phyloP scores from a whole-genome alignment of 2,888 invertebrate genomes.

The Dasypolia templi region DNA sequence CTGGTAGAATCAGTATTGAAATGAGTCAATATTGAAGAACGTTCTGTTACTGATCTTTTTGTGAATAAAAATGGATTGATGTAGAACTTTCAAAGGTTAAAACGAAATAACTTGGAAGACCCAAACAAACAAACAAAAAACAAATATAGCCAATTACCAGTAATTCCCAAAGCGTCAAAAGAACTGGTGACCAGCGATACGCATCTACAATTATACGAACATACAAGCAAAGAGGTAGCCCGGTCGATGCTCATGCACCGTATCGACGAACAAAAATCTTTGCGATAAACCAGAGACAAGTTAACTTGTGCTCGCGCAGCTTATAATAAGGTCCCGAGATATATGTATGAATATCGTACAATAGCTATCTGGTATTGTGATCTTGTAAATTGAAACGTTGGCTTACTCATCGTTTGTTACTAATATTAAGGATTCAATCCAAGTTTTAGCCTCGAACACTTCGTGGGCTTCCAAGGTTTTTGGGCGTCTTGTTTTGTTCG shows the following conservation, averaged over 20 bases:
- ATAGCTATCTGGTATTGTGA: constrained; percentile 83
- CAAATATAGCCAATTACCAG: constrained; percentile 72
- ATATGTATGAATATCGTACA: constrained; percentile 85
- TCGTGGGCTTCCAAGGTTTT: constrained; percentile 57
- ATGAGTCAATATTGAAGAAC: not conserved
- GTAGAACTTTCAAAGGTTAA: not conserved
- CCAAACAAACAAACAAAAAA: constrained; percentile 29
- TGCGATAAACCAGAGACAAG: constrained; percentile 87
- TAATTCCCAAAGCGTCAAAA: constrained; percentile 73
- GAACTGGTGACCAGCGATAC: constrained; percentile 74
- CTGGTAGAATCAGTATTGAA: not conserved
- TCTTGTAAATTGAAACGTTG: constrained; percentile 89
- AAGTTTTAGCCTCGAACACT: constrained; percentile 45
- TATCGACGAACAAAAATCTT: constrained; percentile 87
- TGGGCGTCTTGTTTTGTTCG: constrained; percentile 16
- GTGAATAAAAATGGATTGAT: not conserved
- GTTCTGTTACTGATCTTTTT: not conserved
- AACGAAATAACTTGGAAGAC: constrained; percentile 8
- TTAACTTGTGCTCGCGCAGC: constrained; percentile 85
- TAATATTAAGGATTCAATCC: constrained; percentile 65
- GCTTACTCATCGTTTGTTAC: constrained; percentile 80
- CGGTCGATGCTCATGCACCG: constrained; percentile 74
- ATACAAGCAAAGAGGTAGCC: constrained; percentile 69
- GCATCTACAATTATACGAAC: constrained; percentile 78
- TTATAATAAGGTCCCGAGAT: constrained; percentile 85